Base-by-base conservation (phyloP, 2,888 invertebrate genomes). In the Pomacea canaliculata region DNA sequence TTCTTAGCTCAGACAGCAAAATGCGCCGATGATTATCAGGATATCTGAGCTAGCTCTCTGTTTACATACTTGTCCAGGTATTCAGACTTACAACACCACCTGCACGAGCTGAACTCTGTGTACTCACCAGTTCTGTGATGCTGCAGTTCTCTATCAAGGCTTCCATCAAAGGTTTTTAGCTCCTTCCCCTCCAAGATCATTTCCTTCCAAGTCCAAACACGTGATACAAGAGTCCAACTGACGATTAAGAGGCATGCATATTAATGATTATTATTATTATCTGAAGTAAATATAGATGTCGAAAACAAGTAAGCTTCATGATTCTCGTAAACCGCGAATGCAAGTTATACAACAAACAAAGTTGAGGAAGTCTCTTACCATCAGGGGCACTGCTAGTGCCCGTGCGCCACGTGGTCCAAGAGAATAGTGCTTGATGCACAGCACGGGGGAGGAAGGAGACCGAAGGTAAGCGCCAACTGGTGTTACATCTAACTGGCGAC, bases 361-460 rank as follows among this genome's bases (percentile, higher is more conserved):
- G 37, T 3, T 37, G 37, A 37, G 37, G 51, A 56, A 66, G n/a
- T 12, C 16, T 37, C 82, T 76, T 74, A 85, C 87, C 82, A 86
- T 79, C 7, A 87, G 82, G 0, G 86, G 86, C 1, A 85, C 84
- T 7, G 87, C 77, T 48, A 87, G 78, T 8, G 87, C 87, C 67
- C 79, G 78, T 0, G 86, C 86, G 8, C 86, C 87, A 8, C 78
- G 77, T 10, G 86, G 84, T 10, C 87, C 87, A 73, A 83, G 72
- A 19, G 74, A 75, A 76, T 80, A 83, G 75, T 81, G 76, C 13
- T 70, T 76, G 13, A 83, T 71, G 23, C 65, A 49, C 16, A 83
- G 73, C 23, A 73, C 67, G 8, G 71, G 48, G 56, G 46, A 79
- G 46, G 80, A 79, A 7, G 85, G 85, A 12, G 78, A 79, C 37